These are phyloP conservation scores for Holothuria scabra DNA, from an alignment of 53 echinoderm and acorn worm species.

Conservation along the genomic window DNA sequence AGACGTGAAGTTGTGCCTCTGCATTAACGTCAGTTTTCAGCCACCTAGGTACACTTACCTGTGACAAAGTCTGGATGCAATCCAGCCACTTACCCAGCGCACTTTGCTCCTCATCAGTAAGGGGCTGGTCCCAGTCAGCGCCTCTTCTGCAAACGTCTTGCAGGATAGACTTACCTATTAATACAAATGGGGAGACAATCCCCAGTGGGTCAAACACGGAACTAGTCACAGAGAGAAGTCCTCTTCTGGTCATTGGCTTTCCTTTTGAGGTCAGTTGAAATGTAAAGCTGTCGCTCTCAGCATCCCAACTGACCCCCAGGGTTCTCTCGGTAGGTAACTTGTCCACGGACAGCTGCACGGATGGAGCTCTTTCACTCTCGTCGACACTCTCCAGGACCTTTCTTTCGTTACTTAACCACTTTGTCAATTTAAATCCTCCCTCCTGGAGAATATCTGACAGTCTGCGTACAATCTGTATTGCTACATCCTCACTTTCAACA, in stretches of 20 bases:
- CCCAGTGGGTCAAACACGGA: no score
- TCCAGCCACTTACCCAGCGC: conserved; percentile 57
- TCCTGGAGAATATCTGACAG: not conserved
- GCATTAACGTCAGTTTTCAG: not conserved
- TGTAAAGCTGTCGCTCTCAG: no score
- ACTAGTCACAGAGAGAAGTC: no score
- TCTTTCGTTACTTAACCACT: conserved; percentile 33
- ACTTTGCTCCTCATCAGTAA: conserved; percentile 46
- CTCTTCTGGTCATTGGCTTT: no score
- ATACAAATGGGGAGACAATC: no score
- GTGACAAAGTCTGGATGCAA: conserved; percentile 28
- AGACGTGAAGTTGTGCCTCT: conserved; percentile 55
- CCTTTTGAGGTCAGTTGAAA: no score
- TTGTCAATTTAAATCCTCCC: conserved; percentile 27
- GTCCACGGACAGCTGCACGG: no score
- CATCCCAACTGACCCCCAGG: no score
- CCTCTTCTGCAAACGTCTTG: no score
- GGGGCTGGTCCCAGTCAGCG: not conserved
- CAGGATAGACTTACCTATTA: no score
- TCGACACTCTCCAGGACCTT: conserved; percentile 37
- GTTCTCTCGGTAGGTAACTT: no score
- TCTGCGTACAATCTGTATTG: conserved; percentile 1
- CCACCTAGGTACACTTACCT: conserved; percentile 59
- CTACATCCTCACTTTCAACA: not conserved
- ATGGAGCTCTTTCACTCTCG: no score